Evolutionary conservation across 2,113 vertebrate species (phyloP).

Genomic region (Struthidea cinerea): DNA sequence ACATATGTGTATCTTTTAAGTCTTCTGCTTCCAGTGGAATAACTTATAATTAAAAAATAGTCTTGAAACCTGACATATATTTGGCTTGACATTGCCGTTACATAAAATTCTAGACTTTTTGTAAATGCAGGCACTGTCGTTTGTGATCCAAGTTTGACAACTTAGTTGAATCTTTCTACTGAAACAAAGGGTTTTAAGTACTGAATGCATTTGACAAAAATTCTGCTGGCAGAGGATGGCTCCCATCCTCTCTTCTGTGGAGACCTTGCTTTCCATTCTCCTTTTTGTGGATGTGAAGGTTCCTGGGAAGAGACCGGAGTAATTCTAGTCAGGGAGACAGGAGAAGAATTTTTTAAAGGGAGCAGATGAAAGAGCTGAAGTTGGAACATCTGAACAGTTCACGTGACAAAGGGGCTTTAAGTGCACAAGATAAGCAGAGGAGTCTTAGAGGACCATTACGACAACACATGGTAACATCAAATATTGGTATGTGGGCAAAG

Average conservation of each 20-base stretch:
- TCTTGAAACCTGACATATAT: constrained; percentile 29
- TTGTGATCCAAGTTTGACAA: constrained; percentile 1
- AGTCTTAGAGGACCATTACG: not conserved
- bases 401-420: not conserved
- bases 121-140: not conserved
- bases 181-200: not conserved
- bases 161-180: not conserved
- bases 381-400: not conserved
- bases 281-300: not conserved
- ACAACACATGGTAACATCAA: not conserved
- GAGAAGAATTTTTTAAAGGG: not conserved
- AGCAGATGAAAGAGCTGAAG: not conserved
- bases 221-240: not conserved
- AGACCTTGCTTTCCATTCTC: not conserved
- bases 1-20: not conserved
- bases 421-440: not conserved
- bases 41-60: constrained; percentile 42
- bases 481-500: not conserved
- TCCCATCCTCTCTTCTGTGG: not conserved
- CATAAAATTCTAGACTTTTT: constrained; percentile 12
- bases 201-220: not conserved
- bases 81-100: constrained; percentile 38
- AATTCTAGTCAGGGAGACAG: not conserved
- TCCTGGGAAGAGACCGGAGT: not conserved
- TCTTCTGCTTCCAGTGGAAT: constrained; percentile 7